These are phyloP conservation scores for Eretmochelys imbricata DNA, from an alignment of 2,113 vertebrate species.

Conservation along the genomic window DNA sequence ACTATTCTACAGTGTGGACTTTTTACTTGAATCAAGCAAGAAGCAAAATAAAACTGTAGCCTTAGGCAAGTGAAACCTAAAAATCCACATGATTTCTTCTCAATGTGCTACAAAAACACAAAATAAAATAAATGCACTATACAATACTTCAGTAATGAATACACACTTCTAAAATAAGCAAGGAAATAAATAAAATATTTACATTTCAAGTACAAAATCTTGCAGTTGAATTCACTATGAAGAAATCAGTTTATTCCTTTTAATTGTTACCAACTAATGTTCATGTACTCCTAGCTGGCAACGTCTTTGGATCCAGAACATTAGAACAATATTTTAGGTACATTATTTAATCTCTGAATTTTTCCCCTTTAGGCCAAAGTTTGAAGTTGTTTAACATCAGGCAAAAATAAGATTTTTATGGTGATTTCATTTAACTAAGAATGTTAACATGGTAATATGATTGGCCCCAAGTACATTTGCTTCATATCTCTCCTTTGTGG, in stretches of 20 bases:
- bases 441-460: background rate
- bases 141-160: slow-evolving; percentile 17
- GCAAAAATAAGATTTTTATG: slow-evolving; percentile 50
- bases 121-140: slow-evolving; percentile 37
- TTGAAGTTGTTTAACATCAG: slow-evolving; percentile 58
- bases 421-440: slow-evolving; percentile 35
- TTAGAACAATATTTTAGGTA: slow-evolving; percentile 42
- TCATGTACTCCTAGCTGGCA: slow-evolving; percentile 65
- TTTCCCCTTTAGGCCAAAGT: slow-evolving; percentile 31
- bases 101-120: background rate
- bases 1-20: slow-evolving; percentile 24
- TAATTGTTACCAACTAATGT: slow-evolving; percentile 58
- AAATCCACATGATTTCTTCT: slow-evolving; percentile 21
- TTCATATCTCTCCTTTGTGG: background rate
- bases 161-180: slow-evolving; percentile 51
- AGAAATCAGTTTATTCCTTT: slow-evolving; percentile 73
- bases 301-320: slow-evolving; percentile 44
- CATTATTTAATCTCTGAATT: slow-evolving; percentile 26
- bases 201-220: slow-evolving; percentile 91
- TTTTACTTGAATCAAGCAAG: slow-evolving; percentile 46
- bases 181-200: slow-evolving; percentile 93
- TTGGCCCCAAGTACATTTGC: background rate
- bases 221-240: slow-evolving; percentile 60
- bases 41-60: slow-evolving; percentile 39
- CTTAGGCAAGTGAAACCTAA: background rate